These are phyloP conservation scores for Ictidomys tridecemlineatus DNA, from an alignment of 2,113 vertebrate genomes.

Conservation along the genomic window DNA sequence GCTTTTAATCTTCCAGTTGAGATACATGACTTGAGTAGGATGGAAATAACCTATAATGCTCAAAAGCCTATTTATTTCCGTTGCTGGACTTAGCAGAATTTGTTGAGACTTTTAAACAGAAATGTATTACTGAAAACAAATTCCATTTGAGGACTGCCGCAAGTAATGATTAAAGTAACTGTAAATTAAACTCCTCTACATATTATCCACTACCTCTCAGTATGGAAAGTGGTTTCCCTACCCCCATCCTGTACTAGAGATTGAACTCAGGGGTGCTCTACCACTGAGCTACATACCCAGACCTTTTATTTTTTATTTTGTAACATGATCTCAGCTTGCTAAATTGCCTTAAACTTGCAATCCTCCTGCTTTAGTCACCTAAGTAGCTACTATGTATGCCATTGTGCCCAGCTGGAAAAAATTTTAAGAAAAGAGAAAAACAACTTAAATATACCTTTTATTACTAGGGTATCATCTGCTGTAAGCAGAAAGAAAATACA, in stretches of 20 bases:
- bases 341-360: no score
- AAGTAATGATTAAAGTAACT: conserved; percentile 34
- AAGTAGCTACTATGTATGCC: no score
- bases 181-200: neutral
- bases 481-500: neutral
- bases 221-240: neutral
- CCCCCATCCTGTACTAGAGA: no score
- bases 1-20: conserved; percentile 40
- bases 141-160: neutral
- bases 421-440: neutral
- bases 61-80: neutral
- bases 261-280: no score
- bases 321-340: no score
- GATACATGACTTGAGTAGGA: neutral
- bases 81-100: neutral
- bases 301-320: no score
- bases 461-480: neutral
- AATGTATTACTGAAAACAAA: conserved; percentile 11
- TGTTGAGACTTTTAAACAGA: conserved; percentile 31
- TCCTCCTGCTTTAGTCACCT: no score
- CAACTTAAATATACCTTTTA: neutral
- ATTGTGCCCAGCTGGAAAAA: neutral
- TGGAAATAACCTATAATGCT: neutral
- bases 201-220: neutral
- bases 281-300: no score